Percentiles rank a stretch among this genome's conserved stretches.
These are phyloP conservation scores for Odobenus rosmarus DNA, from an alignment of 2,113 vertebrate species.

Conservation along the genomic window DNA sequence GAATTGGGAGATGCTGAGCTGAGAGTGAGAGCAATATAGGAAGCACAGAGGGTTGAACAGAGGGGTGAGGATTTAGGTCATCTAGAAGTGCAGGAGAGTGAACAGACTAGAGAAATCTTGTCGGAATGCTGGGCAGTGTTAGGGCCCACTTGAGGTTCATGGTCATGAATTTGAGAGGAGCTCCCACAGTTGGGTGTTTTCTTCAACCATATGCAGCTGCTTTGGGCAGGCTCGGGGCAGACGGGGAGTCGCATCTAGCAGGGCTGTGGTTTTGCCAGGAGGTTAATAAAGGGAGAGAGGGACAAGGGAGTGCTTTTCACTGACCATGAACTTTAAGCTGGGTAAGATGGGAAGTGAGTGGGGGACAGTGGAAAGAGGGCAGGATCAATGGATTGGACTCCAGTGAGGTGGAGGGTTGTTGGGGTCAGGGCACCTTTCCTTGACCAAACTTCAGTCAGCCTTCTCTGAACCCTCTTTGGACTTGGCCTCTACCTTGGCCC, in stretches of 20 bases:
- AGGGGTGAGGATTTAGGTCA: not conserved
- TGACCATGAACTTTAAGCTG: not conserved
- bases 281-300: not conserved
- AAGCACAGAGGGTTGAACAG: not conserved
- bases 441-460: not conserved
- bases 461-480: not conserved
- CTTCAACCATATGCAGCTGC: not conserved
- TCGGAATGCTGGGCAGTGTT: not conserved
- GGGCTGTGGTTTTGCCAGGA: slow-evolving; percentile 5
- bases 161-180: not conserved
- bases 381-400: not conserved
- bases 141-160: not conserved
- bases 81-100: not conserved
- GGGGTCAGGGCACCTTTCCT: not conserved
- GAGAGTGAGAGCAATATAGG: not conserved
- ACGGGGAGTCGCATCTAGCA: not conserved
- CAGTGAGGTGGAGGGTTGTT: not conserved
- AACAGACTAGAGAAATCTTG: not conserved
- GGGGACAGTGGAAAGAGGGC: not conserved
- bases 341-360: not conserved
- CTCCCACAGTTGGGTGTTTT: not conserved
- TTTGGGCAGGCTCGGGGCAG: not conserved
- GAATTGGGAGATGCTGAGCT: not conserved
- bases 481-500: not conserved
- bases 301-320: not conserved